These are phyloP conservation scores for Ciconia maguari DNA, from an alignment of 2,113 vertebrate genomes.

Conservation along the genomic window DNA sequence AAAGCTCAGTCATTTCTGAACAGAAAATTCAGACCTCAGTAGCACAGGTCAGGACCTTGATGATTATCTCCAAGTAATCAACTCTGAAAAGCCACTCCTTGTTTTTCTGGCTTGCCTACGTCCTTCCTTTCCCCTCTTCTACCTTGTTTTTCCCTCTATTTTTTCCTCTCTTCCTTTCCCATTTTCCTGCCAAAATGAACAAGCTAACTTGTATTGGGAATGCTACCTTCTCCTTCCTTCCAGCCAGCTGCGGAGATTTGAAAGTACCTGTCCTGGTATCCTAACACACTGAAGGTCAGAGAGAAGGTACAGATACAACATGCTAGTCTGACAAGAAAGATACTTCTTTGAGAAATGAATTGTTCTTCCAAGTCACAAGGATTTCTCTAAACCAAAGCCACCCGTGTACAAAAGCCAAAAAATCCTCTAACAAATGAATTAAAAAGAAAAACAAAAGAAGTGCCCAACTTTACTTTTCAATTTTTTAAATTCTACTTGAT, in stretches of 20 bases:
- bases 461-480: not conserved
- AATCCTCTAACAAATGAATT: not conserved
- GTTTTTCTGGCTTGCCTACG: not conserved
- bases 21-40: not conserved
- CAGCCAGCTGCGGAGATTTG: not conserved
- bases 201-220: not conserved
- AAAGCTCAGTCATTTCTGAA: not conserved
- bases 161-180: not conserved
- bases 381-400: not conserved
- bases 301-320: not conserved
- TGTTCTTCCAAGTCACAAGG: not conserved
- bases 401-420: not conserved
- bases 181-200: not conserved
- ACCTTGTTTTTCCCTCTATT: not conserved
- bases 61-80: not conserved
- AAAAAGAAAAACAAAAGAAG: not conserved
- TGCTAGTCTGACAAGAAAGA: not conserved
- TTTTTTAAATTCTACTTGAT: not conserved
- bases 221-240: not conserved
- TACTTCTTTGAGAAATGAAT: not conserved
- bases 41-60: not conserved
- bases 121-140: not conserved
- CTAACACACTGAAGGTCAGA: not conserved
- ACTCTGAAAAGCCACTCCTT: constrained; percentile 19
- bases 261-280: not conserved